Conservation (phyloP, 2,888 invertebrate species). For the Polyommatus icarus region DNA sequence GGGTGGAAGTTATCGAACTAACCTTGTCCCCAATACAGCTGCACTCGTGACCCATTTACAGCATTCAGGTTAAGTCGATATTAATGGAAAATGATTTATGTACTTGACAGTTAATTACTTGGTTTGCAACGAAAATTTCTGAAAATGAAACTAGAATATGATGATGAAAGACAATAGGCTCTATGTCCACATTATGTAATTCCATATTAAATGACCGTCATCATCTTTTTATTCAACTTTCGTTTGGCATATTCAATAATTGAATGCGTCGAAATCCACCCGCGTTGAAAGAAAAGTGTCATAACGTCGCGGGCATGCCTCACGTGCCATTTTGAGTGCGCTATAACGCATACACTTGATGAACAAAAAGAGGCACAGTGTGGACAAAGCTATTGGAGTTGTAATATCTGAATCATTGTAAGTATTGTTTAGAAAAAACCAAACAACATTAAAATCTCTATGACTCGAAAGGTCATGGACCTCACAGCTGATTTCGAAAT, state of each 20-base stretch:
- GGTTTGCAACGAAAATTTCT: background rate
- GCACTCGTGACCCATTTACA: conserved; percentile 33
- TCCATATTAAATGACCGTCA: too few relatives aligned
- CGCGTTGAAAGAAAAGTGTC: too few relatives aligned
- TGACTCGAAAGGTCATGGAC: background rate
- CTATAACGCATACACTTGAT: too few relatives aligned
- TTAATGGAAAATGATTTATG: conserved; percentile 9
- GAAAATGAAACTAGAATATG: background rate
- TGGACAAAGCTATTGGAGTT: background rate
- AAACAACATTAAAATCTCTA: background rate
- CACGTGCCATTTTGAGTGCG: too few relatives aligned
- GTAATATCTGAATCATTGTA: too few relatives aligned
- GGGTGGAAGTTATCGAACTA: conserved; percentile 7
- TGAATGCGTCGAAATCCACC: too few relatives aligned
- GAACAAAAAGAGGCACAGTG: too few relatives aligned
- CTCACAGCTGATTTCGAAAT: background rate
- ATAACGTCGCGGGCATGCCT: too few relatives aligned
- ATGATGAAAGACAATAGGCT: background rate
- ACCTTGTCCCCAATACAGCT: conserved; percentile 29
- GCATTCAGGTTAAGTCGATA: conserved; percentile 23
- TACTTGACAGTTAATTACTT: background rate
- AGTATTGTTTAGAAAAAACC: background rate
- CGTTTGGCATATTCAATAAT: too few relatives aligned
- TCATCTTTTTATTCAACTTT: too few relatives aligned
- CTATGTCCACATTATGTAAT: too few relatives aligned